These are phyloP conservation scores for Cetonia aurata DNA, from an alignment of 2,888 invertebrate species.

Conservation along the genomic window DNA sequence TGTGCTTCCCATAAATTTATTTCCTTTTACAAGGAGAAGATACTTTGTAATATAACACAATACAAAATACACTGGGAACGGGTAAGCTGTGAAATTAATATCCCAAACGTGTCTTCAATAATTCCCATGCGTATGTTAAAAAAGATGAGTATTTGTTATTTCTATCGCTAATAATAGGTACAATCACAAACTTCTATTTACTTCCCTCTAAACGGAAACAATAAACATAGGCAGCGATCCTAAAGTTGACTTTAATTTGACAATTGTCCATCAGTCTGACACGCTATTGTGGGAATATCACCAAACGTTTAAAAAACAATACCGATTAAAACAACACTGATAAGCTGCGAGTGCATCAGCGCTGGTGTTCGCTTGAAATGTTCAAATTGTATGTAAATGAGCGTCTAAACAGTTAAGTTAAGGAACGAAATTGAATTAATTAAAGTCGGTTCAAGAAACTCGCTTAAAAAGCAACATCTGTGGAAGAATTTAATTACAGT, in stretches of 20 bases:
- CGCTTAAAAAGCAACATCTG: not conserved
- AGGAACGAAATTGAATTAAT: constrained; percentile 37
- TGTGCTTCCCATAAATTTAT: too few relatives aligned
- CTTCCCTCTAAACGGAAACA: too few relatives aligned
- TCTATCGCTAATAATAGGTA: too few relatives aligned
- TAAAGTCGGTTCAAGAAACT: constrained; percentile 37
- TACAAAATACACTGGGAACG: too few relatives aligned
- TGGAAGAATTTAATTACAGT: constrained; percentile 31
- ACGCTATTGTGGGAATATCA: constrained; percentile 13
- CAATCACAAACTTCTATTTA: too few relatives aligned
- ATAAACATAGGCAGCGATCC: not conserved
- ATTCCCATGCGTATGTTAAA: too few relatives aligned
- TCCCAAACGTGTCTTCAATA: too few relatives aligned
- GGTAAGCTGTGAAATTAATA: too few relatives aligned
- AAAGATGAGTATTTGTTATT: too few relatives aligned
- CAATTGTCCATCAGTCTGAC: constrained; percentile 9
- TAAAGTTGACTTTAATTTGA: constrained; percentile 15
- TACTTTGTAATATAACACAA: too few relatives aligned
- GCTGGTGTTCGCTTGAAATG: constrained; percentile 10
- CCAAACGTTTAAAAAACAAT: constrained; percentile 27
- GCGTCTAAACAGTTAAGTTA: constrained; percentile 17
- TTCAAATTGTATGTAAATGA: constrained; percentile 37
- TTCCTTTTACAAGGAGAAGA: too few relatives aligned
- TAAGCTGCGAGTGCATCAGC: constrained; percentile 1
- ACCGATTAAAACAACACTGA: constrained; percentile 21